Percentiles rank a stretch among this genome's conserved stretches.
Evolutionary conservation across 2,888 invertebrate genomes (phyloP).

Genomic region (Helleia helle): DNA sequence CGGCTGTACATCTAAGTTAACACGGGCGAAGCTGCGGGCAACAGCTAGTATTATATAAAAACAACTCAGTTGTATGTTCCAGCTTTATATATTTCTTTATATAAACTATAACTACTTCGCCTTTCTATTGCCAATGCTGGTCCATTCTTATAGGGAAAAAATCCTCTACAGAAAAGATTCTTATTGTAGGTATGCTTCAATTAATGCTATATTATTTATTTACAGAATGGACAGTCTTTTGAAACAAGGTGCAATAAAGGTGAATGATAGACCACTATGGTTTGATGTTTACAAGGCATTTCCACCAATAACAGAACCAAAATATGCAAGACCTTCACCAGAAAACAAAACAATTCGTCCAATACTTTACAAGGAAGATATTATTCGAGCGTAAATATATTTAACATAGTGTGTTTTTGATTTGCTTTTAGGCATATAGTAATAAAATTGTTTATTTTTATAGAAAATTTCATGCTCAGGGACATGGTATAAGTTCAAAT

Average conservation of each 20-base stretch:
- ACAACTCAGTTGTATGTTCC: too few species aligned
- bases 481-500: constrained; percentile 71
- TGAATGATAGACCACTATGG: constrained; percentile 93
- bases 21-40: too few species aligned
- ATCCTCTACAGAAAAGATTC: too few species aligned
- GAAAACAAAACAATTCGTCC: constrained; percentile 73
- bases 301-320: constrained; percentile 90
- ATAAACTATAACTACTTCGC: too few species aligned
- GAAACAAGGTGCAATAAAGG: constrained; percentile 83
- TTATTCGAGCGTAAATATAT: constrained; percentile 83
- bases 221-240: constrained; percentile 85
- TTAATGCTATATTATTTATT: constrained; percentile 19
- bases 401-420: neutral
- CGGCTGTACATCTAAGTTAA: too few species aligned
- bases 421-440: neutral
- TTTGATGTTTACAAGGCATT: constrained; percentile 92
- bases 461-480: constrained; percentile 79
- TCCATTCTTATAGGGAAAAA: too few species aligned
- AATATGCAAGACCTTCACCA: constrained; percentile 78
- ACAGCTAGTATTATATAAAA: too few species aligned
- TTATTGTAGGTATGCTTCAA: too few species aligned
- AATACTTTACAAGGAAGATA: constrained; percentile 90
- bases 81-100: too few species aligned
- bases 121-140: too few species aligned
- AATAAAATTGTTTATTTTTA: neutral